Evolutionary conservation across 2,797 vertebrate genomes (phyloP), one percentile per base, ranked within the genome.

Genomic region (Parauchenoglanis ngamensis): DNA sequence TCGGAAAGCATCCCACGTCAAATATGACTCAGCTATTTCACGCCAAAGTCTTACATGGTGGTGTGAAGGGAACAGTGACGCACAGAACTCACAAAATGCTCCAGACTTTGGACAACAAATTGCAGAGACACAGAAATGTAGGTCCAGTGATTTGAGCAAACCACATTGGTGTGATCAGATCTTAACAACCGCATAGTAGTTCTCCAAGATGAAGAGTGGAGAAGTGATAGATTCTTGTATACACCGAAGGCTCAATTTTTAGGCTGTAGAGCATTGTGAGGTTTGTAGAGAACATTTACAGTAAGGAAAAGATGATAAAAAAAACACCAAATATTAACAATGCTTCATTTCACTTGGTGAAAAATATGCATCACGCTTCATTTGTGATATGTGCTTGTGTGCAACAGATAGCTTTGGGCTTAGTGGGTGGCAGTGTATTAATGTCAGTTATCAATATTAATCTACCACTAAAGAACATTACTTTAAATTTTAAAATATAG

Each of bases 401-500:
- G 85, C 68, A 28, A 65, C 84, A 90, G 88, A 76, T 70, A 61
- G 87, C 76, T 87, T 61, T 44, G 86, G 89, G 90, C 91, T 87
- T 89, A 86, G 88, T 91, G 92, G 91, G 93, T 88, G 91, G 92
- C 88, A 57, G 78, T 90, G 90, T 88, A 94, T 90, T 67, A 75
- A 88, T 54, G 31, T 83, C 87, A 82, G 70, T 63, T 86, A 87
- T 89, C 61, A 28, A 23, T 11, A 7, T 65, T 90, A 86, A 93
- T 95, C 93, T 91, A 89, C 89, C 85, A 59, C 81, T 73, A 19
- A 84, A 90, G 79, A 93, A 90, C 87, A 89, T 89, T 88, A 92
- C 86, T 89, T 49, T 59, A 86, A 49, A 40, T 40, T 40, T 40
- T 40, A 40, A 90, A 92, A 35, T 49, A 91, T 90, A 92, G 94